Conservation (phyloP, 2,113 vertebrate species). For the Gavia stellata region DNA sequence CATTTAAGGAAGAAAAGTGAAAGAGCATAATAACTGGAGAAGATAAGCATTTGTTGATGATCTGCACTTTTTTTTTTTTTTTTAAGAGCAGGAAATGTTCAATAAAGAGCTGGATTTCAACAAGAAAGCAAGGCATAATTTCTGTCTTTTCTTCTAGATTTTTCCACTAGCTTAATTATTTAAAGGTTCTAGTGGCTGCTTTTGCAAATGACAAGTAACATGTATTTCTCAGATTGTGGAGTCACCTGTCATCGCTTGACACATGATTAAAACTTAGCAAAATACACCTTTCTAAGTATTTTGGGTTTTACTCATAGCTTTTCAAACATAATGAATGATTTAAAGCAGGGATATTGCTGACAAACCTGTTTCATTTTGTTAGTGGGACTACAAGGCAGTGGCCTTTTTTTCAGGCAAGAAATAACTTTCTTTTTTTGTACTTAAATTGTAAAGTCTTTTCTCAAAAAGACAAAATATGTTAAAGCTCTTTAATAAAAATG, state of each 20-base stretch:
- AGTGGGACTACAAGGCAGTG: neutral
- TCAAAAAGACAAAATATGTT: neutral
- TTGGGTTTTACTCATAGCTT: neutral
- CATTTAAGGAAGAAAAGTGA: neutral
- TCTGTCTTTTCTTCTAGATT: neutral
- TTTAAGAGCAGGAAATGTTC: neutral
- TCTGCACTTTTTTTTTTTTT: neutral
- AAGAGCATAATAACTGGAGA: neutral
- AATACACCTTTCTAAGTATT: neutral
- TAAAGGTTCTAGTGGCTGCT: neutral
- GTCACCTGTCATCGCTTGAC: neutral
- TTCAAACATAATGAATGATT: neutral
- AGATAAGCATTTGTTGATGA: neutral
- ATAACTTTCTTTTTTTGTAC: neutral
- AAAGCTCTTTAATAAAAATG: neutral
- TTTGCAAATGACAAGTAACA: neutral
- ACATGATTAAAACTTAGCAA: neutral
- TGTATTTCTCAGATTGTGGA: neutral
- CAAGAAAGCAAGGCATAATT: neutral
- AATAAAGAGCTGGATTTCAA: neutral
- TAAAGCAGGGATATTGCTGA: neutral
- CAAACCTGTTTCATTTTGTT: neutral
- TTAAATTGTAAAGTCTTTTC: neutral
- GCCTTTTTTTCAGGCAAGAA: neutral
- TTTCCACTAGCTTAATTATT: neutral